These are phyloP conservation scores for Sander vitreus DNA, from an alignment of 2,113 vertebrate genomes.

Conservation along the genomic window DNA sequence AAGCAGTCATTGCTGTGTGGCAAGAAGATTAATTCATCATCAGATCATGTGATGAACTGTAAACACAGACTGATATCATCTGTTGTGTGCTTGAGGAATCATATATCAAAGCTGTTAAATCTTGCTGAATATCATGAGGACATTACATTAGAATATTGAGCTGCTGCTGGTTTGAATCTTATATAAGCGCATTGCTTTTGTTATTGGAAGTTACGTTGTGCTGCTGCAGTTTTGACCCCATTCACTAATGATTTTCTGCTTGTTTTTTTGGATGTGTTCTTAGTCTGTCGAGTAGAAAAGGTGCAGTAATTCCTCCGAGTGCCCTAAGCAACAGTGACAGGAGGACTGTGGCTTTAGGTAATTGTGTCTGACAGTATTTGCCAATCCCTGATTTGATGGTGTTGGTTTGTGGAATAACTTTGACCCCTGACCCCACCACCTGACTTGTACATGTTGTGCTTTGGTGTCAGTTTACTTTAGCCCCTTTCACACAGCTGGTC, in stretches of 20 bases:
- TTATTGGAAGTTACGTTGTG: slow-evolving; percentile 7
- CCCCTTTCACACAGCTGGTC: too few relatives aligned
- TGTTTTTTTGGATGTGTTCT: slow-evolving; percentile 26
- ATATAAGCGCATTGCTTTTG: slow-evolving; percentile 13
- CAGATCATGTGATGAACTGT: slow-evolving; percentile 49
- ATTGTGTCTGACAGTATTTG: slow-evolving; percentile 54
- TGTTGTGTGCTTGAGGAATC: slow-evolving; percentile 19
- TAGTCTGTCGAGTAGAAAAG: slow-evolving; percentile 17
- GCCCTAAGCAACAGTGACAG: slow-evolving; percentile 40
- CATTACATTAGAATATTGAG: slow-evolving; percentile 39
- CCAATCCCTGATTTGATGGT: slow-evolving; percentile 44
- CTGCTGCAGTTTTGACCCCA: slow-evolving; percentile 18
- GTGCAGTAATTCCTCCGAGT: slow-evolving; percentile 55
- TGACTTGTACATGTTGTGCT: not conserved
- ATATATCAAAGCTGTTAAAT: slow-evolving; percentile 25
- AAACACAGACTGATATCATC: slow-evolving; percentile 47
- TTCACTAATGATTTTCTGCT: slow-evolving; percentile 28
- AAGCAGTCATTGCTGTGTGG: slow-evolving; percentile 3
- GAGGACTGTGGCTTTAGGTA: slow-evolving; percentile 55
- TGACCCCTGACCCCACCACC: slow-evolving; percentile 6
- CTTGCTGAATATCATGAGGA: slow-evolving; percentile 11
- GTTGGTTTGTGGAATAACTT: slow-evolving; percentile 29
- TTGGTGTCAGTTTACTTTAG: not conserved
- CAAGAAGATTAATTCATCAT: slow-evolving; percentile 53
- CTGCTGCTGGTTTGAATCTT: slow-evolving; percentile 35